A percentile compares a stretch with the other conserved stretches of the same genome.
phyloP scores from a whole-genome alignment of 2,888 invertebrate species.

The Trachelus iudaicus region DNA sequence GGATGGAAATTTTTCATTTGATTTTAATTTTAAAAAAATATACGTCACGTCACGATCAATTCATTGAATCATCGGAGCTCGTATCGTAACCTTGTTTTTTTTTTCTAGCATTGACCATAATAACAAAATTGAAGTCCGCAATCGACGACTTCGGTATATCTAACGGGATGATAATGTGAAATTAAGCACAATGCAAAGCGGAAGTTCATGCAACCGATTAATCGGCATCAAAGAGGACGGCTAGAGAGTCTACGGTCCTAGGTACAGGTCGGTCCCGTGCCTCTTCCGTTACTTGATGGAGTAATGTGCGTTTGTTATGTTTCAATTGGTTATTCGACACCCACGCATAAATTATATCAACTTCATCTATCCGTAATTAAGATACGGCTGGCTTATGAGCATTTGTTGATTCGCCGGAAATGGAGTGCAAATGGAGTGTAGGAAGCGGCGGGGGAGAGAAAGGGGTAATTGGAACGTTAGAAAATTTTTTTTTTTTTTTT shows the following conservation, averaged over 20 bases:
- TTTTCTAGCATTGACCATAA: too few relatives aligned
- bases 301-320: constrained; percentile 63
- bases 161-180: too few relatives aligned
- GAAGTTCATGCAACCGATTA: background rate
- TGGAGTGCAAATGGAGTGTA: too few relatives aligned
- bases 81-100: too few relatives aligned
- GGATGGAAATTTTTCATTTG: too few relatives aligned
- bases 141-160: too few relatives aligned
- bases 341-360: constrained; percentile 51
- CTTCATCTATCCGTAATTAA: constrained; percentile 29
- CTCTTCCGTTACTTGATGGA: constrained; percentile 60
- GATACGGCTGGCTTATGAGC: background rate
- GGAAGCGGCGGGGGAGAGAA: background rate
- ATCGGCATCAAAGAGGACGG: constrained; percentile 50
- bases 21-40: too few relatives aligned
- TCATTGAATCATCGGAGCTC: too few relatives aligned
- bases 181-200: too few relatives aligned
- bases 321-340: constrained; percentile 55
- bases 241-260: constrained; percentile 18
- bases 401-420: background rate
- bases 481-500: too few relatives aligned
- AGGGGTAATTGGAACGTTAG: background rate
- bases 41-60: too few relatives aligned
- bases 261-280: constrained; percentile 38
- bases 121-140: too few relatives aligned